Base-by-base conservation (phyloP, 2,113 vertebrate genomes). In the Cygnus buccinator region DNA sequence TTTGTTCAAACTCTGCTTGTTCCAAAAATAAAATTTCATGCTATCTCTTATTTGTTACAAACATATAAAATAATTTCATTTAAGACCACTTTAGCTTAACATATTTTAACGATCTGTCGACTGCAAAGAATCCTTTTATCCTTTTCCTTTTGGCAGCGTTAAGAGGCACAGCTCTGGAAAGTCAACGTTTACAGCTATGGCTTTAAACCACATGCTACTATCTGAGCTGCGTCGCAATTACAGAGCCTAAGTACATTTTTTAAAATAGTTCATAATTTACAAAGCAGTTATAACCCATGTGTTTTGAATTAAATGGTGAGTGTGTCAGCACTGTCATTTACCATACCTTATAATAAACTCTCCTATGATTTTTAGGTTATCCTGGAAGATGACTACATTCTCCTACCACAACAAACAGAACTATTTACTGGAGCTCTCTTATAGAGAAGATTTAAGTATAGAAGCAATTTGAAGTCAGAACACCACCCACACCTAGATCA, bases 231-330 rank as follows among this genome's bases (percentile, higher is more conserved):
- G 92, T 95, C 96, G 66, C 87, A 97, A 98, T 98, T 98, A 98
- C 84, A 84, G 89, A 96, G 84, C 52, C 91, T 61, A 95, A 97
- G 92, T 90, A 97, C 96, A 96, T 94, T 84, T 96, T 97, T 96
- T 97, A 61, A 92, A 90, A 96, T 57, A 95, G 72, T 41, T 93
- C 83, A 67, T 73, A 87, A 90, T 95, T 97, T 95, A 92, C 94
- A 96, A 97, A 94, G 94, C 79, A 97, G 96, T 87, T 95, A 84
- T 62, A 94, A 96, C 63, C 94, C 98, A 97, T 98, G 41, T 98
- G 98, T 91, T 98, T 96, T 41, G 2, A 94, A 95, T 98, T 97
- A 98, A 80, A 91, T 97, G 94, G 95, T 48, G 91, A 97, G 88
- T 80, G 84, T 79, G 93, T 97, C 98, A 96, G 96, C 97, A 97